Percentiles rank a stretch among this genome's conserved stretches.
Conservation (phyloP, 2,113 vertebrate species). For the Pipa parva region DNA sequence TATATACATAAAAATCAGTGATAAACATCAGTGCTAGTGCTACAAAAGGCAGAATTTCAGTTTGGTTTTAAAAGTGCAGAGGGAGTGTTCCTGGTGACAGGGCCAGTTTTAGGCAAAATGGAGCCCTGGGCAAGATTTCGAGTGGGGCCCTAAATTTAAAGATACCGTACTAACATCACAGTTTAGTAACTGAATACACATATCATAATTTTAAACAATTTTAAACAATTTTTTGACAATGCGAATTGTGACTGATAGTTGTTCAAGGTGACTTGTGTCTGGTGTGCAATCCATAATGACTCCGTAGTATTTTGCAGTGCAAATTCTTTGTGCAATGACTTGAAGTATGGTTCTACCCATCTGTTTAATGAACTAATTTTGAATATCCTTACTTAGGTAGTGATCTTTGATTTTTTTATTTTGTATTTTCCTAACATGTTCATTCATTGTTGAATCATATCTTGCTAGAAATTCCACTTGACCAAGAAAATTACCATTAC, state of each 20-base stretch:
- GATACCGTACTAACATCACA: too few relatives aligned
- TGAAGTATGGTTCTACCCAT: slow-evolving; percentile 12
- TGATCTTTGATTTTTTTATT: slow-evolving; percentile 17
- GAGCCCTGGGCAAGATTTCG: too few relatives aligned
- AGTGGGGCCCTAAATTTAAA: too few relatives aligned
- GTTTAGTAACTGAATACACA: too few relatives aligned
- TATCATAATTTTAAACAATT: too few relatives aligned
- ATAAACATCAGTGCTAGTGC: too few relatives aligned
- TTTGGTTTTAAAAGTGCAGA: too few relatives aligned
- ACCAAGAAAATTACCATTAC: neutral
- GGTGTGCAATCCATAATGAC: neutral
- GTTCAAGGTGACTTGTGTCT: neutral
- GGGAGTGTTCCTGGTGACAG: too few relatives aligned
- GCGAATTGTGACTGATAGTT: neutral
- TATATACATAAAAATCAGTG: too few relatives aligned
- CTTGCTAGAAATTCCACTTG: neutral
- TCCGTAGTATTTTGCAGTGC: neutral
- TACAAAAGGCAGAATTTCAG: too few relatives aligned
- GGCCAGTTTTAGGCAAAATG: too few relatives aligned
- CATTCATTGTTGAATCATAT: neutral
- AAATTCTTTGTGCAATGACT: neutral
- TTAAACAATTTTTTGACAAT: too few relatives aligned
- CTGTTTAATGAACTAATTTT: slow-evolving; percentile 11
- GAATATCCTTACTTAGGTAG: slow-evolving; percentile 10
- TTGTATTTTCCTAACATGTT: slow-evolving; percentile 10